A percentile compares a stretch with the other conserved stretches of the same genome.
These are phyloP conservation scores for Lepidurus couesii DNA, from an alignment of 1,140 invertebrate genomes.

Conservation along the genomic window DNA sequence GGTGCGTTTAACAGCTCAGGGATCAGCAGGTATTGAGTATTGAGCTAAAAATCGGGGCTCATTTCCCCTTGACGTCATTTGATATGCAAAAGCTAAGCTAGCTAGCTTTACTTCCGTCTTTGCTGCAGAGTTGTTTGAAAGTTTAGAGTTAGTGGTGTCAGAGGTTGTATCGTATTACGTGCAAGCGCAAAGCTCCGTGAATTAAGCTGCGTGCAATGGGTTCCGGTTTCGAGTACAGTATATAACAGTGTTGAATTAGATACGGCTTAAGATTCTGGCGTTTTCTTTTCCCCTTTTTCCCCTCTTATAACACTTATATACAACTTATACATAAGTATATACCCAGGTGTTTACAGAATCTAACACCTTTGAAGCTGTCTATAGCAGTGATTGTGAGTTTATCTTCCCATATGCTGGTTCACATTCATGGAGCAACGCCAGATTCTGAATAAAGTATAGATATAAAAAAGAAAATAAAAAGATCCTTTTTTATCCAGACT, in stretches of 20 bases:
- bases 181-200: neutral
- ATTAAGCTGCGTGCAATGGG: conserved; percentile 9
- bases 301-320: neutral
- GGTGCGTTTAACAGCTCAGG: too few relatives aligned
- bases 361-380: neutral
- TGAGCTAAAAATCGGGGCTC: neutral
- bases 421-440: too few relatives aligned
- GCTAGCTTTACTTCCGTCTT: conserved; percentile 6
- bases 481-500: neutral
- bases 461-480: too few relatives aligned
- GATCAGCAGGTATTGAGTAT: neutral
- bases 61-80: neutral
- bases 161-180: neutral
- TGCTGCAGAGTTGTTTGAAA: neutral
- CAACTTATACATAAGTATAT: neutral
- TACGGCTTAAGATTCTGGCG: neutral
- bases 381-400: neutral
- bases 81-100: neutral
- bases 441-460: too few relatives aligned
- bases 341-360: neutral
- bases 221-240: neutral
- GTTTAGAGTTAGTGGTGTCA: neutral
- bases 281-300: neutral
- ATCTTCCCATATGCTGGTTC: too few relatives aligned
- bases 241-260: conserved; percentile 14